Percentiles rank a stretch among this genome's conserved stretches.
These are phyloP conservation scores for Eurystomus gularis DNA, from an alignment of 2,113 vertebrate species.

Conservation along the genomic window DNA sequence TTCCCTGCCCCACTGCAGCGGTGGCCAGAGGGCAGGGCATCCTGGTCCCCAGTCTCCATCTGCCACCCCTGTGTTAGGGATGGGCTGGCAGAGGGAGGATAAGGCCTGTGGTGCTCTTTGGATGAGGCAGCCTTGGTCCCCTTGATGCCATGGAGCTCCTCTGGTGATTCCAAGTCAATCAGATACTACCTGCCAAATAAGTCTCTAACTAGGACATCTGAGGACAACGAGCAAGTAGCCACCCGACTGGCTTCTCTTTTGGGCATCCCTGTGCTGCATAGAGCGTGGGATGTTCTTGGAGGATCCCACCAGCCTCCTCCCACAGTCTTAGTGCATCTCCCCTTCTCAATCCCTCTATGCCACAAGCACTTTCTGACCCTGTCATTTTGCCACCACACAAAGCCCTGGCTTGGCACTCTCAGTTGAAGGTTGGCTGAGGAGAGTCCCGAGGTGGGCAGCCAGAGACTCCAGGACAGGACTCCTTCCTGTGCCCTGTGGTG, in stretches of 20 bases:
- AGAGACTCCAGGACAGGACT: background rate
- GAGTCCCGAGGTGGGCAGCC: background rate
- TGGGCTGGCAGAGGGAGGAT: background rate
- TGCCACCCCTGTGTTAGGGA: fast-evolving
- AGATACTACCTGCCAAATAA: background rate
- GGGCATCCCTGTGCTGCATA: background rate
- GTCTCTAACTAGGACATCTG: background rate
- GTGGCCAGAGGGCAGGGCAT: background rate
- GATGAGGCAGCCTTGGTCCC: background rate
- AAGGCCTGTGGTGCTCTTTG: fast-evolving
- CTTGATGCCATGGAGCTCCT: background rate
- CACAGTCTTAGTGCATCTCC: background rate
- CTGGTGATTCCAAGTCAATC: background rate
- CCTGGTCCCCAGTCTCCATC: background rate
- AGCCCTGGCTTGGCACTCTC: background rate
- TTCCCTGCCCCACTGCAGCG: background rate
- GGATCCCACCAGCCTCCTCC: background rate
- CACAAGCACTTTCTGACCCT: background rate
- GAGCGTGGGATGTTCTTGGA: background rate
- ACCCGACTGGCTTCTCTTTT: background rate
- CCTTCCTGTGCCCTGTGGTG: background rate
- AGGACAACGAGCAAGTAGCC: background rate
- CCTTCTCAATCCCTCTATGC: background rate
- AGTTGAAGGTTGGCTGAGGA: background rate
- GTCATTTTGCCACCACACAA: fast-evolving